A percentile compares a stretch with the other conserved stretches of the same genome.
Evolutionary conservation across 2,113 vertebrate species (phyloP).

Genomic region (Aptenodytes patagonicus): DNA sequence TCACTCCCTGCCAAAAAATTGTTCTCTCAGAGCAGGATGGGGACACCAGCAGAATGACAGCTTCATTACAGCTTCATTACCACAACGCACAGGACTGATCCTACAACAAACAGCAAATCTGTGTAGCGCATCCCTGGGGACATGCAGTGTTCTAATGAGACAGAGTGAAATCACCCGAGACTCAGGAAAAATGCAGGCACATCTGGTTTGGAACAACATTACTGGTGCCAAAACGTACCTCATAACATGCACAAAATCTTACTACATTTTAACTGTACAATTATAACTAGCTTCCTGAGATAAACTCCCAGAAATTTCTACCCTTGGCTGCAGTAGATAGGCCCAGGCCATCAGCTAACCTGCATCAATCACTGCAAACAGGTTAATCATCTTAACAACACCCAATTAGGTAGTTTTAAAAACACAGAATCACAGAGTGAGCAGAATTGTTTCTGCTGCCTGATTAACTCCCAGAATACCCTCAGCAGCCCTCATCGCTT

Average conservation of each 20-base stretch:
- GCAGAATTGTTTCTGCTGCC: background rate
- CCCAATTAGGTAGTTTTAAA: background rate
- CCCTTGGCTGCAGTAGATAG: background rate
- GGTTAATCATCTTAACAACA: background rate
- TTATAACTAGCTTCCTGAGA: background rate
- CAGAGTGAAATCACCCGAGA: background rate
- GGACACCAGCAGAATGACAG: background rate
- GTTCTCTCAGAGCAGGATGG: background rate
- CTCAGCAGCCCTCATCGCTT: background rate
- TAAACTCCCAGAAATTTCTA: background rate
- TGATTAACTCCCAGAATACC: background rate
- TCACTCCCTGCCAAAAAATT: conserved; percentile 84
- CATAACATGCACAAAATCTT: background rate
- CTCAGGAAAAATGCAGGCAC: background rate
- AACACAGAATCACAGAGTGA: background rate
- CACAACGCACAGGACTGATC: background rate
- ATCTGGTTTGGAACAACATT: background rate
- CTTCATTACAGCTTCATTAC: background rate
- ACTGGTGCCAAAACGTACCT: background rate
- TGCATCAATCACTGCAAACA: background rate
- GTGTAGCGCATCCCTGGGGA: background rate
- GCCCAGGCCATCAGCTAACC: background rate
- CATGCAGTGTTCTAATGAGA: background rate
- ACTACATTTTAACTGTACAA: background rate
- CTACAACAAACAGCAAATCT: background rate